Evolutionary conservation across 2,888 invertebrate genomes (phyloP), one percentile per base, ranked within the genome.

Genomic region (Troides oblongomaculatus): DNA sequence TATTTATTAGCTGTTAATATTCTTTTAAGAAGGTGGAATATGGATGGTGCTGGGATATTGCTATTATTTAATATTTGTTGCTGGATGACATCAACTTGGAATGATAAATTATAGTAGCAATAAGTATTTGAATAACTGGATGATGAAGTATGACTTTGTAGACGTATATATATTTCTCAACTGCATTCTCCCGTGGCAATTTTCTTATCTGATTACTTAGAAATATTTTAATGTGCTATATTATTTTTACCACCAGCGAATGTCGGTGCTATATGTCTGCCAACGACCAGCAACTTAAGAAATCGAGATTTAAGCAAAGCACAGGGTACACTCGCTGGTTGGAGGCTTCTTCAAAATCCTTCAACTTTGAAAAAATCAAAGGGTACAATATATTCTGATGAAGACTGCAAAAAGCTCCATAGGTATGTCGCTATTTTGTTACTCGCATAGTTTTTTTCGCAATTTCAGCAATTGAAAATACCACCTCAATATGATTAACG

Each of bases 201-300:
- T 12, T 43, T 43, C 14, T 43, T 12, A 43, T 43, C 43, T 12
- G 3, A 43, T 14, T 43, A 10, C 3, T 14, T 43, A 12, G 43
- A 43, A 43, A 14, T 43, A 43, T 43, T 3, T 12, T 25, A 25
- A 3, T 30, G 30, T 30, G 30, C 30, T 46, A 2, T 46, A 46
- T 46, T 46, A 46, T 46, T 46, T 30, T 46, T 46, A 46, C 14
- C 46, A 14, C 43, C 43, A 65, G 65, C 46, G 21, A 46, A 59
- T 59, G 46, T 43, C 18, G 65, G 58, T 25, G 65, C 59, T 18
- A 58, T 59, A 58, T 65, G 65, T 59, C 59, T 65, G 25, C 65
- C 65, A 14, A 46, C 25, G 4, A 58, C 58, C 0, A 46, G 18
- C 43, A 10, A 65, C 18, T 18, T 46, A 7, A 43, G 8, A 59